These are phyloP conservation scores for Plectrocnemia conspersa DNA, from an alignment of 1,140 invertebrate genomes.

Conservation along the genomic window DNA sequence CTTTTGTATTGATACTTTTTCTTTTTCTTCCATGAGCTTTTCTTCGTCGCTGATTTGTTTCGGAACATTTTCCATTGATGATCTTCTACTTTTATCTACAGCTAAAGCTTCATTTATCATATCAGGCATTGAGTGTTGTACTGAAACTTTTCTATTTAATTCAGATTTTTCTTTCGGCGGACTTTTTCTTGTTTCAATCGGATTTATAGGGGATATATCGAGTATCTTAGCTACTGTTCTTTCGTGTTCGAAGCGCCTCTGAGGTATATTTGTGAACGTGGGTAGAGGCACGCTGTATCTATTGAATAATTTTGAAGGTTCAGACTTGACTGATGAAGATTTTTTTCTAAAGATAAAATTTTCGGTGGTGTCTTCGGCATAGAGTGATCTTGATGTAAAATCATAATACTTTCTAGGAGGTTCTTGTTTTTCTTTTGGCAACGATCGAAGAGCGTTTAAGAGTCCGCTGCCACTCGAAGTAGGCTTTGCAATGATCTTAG, in stretches of 20 bases:
- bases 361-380: conserved; percentile 29
- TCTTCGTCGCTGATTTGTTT: conserved; percentile 16
- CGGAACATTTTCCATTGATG: conserved; percentile 4
- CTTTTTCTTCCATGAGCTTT: not conserved
- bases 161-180: conserved; percentile 26
- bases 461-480: conserved; percentile 38
- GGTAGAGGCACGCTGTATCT: conserved; percentile 47
- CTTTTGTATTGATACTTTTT: not conserved
- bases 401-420: conserved; percentile 37
- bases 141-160: conserved; percentile 40
- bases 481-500: conserved; percentile 36
- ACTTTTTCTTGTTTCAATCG: conserved; percentile 32
- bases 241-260: conserved; percentile 34
- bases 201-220: conserved; percentile 40
- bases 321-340: conserved; percentile 45
- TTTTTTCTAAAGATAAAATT: conserved; percentile 34
- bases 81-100: conserved; percentile 44
- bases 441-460: conserved; percentile 41
- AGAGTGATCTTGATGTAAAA: conserved; percentile 31
- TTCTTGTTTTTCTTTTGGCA: conserved; percentile 38
- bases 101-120: conserved; percentile 60
- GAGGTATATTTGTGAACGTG: conserved; percentile 38
- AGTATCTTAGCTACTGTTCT: conserved; percentile 39
- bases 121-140: conserved; percentile 53
- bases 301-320: conserved; percentile 41